Percentiles rank a stretch among this genome's conserved stretches.
Evolutionary conservation across 2,888 invertebrate species (phyloP).

Genomic region (Macaria notata): DNA sequence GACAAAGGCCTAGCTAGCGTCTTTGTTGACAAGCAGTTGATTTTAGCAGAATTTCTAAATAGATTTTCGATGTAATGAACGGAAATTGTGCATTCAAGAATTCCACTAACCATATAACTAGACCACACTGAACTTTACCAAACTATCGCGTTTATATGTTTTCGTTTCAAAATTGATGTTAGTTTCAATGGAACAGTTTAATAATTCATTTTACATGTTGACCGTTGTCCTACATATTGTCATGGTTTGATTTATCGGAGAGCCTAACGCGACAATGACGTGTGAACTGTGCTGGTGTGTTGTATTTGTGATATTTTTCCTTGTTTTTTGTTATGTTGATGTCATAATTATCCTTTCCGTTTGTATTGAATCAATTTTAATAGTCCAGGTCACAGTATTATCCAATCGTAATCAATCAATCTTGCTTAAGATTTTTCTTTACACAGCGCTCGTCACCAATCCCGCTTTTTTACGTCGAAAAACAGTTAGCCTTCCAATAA

Average conservation of each 20-base stretch:
- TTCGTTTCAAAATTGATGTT: slow-evolving; percentile 17
- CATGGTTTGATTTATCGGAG: slow-evolving; percentile 8
- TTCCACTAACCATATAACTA: too few relatives aligned
- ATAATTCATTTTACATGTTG: slow-evolving; percentile 8
- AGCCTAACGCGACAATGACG: slow-evolving; percentile 8
- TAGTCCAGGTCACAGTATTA: not conserved
- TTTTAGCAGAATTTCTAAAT: too few relatives aligned
- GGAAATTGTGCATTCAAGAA: too few relatives aligned
- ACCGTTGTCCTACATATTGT: slow-evolving; percentile 7
- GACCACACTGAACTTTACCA: too few relatives aligned
- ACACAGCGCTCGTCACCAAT: too few relatives aligned
- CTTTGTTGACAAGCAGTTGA: too few relatives aligned
- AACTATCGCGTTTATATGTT: slow-evolving; percentile 4
- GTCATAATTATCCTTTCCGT: not conserved
- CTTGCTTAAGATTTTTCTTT: too few relatives aligned
- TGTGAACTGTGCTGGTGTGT: slow-evolving; percentile 5
- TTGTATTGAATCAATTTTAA: not conserved
- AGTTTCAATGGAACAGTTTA: slow-evolving; percentile 13
- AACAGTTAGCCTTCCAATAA: not conserved
- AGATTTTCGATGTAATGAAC: too few relatives aligned
- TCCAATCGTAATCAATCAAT: too few relatives aligned
- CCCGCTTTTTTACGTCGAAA: too few relatives aligned
- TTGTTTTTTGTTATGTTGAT: not conserved
- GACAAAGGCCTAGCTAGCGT: too few relatives aligned
- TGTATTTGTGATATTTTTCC: too few relatives aligned